A percentile compares a stretch with the other conserved stretches of the same genome.
Evolutionary conservation across 2,888 invertebrate species (phyloP).

Genomic region (Conistra vaccinii): DNA sequence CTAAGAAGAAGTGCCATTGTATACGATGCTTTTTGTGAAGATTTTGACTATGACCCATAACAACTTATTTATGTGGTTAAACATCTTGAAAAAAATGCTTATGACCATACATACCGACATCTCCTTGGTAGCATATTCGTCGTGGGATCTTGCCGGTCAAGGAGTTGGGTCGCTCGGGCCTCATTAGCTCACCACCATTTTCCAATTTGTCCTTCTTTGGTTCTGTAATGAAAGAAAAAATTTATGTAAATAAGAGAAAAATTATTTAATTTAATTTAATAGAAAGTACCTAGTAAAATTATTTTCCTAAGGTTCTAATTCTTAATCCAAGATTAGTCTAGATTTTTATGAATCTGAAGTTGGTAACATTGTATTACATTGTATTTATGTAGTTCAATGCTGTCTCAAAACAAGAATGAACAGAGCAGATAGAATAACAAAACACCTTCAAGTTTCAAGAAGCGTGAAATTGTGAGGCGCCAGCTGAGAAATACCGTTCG

Average conservation of each 20-base stretch:
- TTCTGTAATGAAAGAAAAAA: slow-evolving; percentile 92
- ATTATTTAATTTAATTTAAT: background rate
- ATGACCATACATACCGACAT: slow-evolving; percentile 88
- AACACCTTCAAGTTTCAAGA: slow-evolving; percentile 29
- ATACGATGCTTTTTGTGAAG: slow-evolving; percentile 4
- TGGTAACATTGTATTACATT: background rate
- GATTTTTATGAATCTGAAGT: background rate
- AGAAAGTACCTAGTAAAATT: background rate
- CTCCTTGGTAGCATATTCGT: slow-evolving; percentile 95
- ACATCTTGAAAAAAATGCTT: background rate
- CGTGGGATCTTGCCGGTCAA: slow-evolving; percentile 94
- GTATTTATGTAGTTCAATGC: slow-evolving; percentile 19
- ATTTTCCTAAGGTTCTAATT: background rate
- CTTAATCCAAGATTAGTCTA: background rate
- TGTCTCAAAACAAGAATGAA: slow-evolving; percentile 7
- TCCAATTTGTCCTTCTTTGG: slow-evolving; percentile 98
- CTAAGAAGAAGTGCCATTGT: no score
- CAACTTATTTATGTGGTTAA: background rate
- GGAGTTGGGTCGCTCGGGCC: slow-evolving; percentile 95
- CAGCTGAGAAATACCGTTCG: slow-evolving; percentile 30
- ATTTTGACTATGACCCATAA: slow-evolving; percentile 18
- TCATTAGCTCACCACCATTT: slow-evolving; percentile 90
- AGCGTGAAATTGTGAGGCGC: slow-evolving; percentile 41
- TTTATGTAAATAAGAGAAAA: slow-evolving; percentile 12
- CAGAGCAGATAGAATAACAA: slow-evolving; percentile 7